Evolutionary conservation across 2,113 vertebrate species (phyloP).

Genomic region (Anser cygnoides): DNA sequence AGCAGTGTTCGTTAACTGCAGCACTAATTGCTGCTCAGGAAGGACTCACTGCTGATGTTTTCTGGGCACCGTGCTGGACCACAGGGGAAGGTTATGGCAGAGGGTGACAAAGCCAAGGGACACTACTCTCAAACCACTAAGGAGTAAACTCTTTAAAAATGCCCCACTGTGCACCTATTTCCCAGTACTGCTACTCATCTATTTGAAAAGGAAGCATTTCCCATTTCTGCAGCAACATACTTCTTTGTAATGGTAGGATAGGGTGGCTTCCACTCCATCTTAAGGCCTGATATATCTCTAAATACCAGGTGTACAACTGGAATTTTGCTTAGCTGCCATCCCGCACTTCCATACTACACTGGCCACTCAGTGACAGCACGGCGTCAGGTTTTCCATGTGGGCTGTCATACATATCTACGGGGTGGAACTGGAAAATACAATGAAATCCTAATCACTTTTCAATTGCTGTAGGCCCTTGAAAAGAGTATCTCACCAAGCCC

Average conservation of each 20-base stretch:
- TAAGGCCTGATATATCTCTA: neutral
- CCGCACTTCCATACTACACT: neutral
- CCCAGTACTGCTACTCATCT: neutral
- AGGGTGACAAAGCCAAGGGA: neutral
- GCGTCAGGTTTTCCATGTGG: neutral
- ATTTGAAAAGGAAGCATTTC: neutral
- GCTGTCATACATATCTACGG: neutral
- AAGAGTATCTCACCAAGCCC: conserved; percentile 6
- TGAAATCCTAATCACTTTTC: conserved; percentile 33
- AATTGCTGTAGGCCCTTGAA: conserved; percentile 29
- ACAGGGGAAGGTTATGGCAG: neutral
- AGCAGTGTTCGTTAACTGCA: neutral
- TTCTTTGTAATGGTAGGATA: neutral
- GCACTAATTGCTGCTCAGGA: neutral
- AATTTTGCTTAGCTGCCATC: neutral
- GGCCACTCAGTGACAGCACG: fast-evolving
- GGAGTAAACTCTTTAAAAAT: neutral
- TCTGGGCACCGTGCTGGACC: neutral
- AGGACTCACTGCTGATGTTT: fast-evolving
- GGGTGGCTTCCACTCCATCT: neutral
- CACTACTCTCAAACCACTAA: neutral
- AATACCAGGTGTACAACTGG: neutral
- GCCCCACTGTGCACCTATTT: neutral
- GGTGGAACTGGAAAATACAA: neutral
- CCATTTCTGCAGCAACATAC: neutral